Conservation (phyloP, 2,888 invertebrate genomes). For the Diaperis boleti region DNA sequence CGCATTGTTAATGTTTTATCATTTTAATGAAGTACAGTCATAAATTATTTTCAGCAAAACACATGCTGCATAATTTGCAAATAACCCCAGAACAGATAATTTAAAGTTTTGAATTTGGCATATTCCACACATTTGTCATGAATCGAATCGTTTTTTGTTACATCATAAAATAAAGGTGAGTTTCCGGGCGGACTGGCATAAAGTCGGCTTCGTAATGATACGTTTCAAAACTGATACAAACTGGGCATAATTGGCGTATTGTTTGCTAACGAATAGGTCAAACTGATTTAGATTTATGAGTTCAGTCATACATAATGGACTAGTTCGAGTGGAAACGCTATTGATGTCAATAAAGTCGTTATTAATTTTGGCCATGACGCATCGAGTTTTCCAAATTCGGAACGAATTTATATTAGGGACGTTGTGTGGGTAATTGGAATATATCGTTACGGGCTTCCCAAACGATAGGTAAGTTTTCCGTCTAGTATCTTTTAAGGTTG, state of each 20-base stretch:
- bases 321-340: conserved; percentile 29
- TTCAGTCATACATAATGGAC: conserved; percentile 16
- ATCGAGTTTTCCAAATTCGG: neutral
- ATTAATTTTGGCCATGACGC: conserved; percentile 16
- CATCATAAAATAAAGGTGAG: neutral
- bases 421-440: too few relatives aligned
- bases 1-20: neutral
- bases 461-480: too few relatives aligned
- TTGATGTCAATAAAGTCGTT: conserved; percentile 28
- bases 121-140: neutral
- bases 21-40: neutral
- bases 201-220: conserved; percentile 2
- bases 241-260: conserved; percentile 14
- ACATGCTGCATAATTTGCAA: neutral
- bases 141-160: neutral
- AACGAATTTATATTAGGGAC: neutral
- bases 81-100: neutral
- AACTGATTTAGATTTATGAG: conserved; percentile 30
- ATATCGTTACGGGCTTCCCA: too few relatives aligned
- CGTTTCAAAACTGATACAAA: neutral
- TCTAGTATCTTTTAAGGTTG: too few relatives aligned
- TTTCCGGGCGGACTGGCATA: neutral
- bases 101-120: too few relatives aligned
- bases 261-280: conserved; percentile 11
- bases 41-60: neutral